These are phyloP conservation scores for Scaptomyza pallida DNA, from an alignment of 1,140 invertebrate species.

Conservation along the genomic window DNA sequence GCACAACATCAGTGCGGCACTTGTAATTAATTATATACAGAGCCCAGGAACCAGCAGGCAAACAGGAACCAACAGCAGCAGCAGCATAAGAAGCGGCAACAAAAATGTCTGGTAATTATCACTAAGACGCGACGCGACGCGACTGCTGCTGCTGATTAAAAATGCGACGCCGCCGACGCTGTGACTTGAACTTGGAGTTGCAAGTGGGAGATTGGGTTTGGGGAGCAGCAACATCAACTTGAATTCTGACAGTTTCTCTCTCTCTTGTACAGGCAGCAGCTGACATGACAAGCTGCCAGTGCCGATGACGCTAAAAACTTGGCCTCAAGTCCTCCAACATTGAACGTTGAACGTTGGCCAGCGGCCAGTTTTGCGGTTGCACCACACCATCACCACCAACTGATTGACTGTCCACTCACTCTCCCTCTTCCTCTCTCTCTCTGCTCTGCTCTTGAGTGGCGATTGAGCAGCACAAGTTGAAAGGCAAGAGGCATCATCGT, in stretches of 20 bases:
- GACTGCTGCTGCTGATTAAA: slow-evolving; percentile 75
- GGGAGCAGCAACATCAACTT: slow-evolving; percentile 42
- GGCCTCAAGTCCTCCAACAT: slow-evolving; percentile 21
- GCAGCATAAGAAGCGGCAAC: slow-evolving; percentile 38
- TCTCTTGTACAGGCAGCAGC: slow-evolving; percentile 51
- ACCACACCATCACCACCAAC: slow-evolving; percentile 10
- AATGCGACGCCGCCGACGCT: slow-evolving; percentile 67
- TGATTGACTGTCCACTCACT: slow-evolving; percentile 46
- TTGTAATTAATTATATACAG: slow-evolving; percentile 69
- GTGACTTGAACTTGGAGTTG: background rate
- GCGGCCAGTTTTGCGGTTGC: slow-evolving; percentile 15
- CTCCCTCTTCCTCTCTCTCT: background rate
- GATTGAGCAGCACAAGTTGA: slow-evolving; percentile 43
- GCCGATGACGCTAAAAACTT: slow-evolving; percentile 72
- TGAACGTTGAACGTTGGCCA: background rate
- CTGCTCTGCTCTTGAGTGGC: slow-evolving; percentile 27
- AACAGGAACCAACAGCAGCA: slow-evolving; percentile 1
- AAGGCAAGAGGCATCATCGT: slow-evolving; percentile 14
- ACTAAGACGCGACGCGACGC: slow-evolving; percentile 73
- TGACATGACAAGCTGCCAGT: slow-evolving; percentile 76
- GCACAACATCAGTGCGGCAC: slow-evolving; percentile 47
- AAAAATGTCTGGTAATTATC: slow-evolving; percentile 76
- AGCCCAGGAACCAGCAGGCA: background rate
- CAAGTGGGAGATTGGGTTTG: background rate
- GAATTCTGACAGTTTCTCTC: slow-evolving; percentile 78